Base-by-base conservation (phyloP, 2,113 vertebrate species). In the Chloropsis hardwickii region DNA sequence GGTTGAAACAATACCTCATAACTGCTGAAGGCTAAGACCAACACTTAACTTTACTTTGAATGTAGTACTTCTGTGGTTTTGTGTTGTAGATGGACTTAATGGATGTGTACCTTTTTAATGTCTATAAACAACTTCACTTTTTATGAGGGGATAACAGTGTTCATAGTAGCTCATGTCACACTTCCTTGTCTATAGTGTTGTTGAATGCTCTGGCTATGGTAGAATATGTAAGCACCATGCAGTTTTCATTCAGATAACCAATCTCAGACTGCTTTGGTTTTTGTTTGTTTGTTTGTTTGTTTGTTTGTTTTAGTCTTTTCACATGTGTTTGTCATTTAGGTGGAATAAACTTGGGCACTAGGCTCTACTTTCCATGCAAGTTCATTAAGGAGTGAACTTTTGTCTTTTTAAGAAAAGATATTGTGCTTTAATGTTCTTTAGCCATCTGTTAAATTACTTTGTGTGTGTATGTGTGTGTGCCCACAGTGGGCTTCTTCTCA, bases 381-480 rank as follows among this genome's bases (percentile, higher is more conserved):
- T 94, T 98, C 88, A 96, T 97, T 96, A 96, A 94, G 80, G 83
- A 96, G 77, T 86, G 88, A 96, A 95, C 93, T 88, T 88, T 53
- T 90, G 85, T 97, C 95, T 97, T 97, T 97, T 95, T 20, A 22
- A 84, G 86, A 86, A 91, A 95, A 96, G 94, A 95, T 92, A 88
- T 14, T 88, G 94, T 97, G 95, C 92, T 97, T 96, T 96, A 95
- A 96, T 92, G 94, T 95, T 95, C 94, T 88, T 83, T 72, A 95
- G 94, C 94, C 97, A 98, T 98, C 97, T 98, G 98, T 97, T 98
- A 98, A 97, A 97, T 97, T 97, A 97, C 97, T 98, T 96, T 91
- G 82, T 95, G 84, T 65, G 62, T 83, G 77, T 92, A 16, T 91
- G 64, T 90, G 83, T 96, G 92, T 84, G 90, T 72, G 64, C 96